Evolutionary conservation across 2,113 vertebrate species (phyloP).

Genomic region (Xyliphius kryptos): DNA sequence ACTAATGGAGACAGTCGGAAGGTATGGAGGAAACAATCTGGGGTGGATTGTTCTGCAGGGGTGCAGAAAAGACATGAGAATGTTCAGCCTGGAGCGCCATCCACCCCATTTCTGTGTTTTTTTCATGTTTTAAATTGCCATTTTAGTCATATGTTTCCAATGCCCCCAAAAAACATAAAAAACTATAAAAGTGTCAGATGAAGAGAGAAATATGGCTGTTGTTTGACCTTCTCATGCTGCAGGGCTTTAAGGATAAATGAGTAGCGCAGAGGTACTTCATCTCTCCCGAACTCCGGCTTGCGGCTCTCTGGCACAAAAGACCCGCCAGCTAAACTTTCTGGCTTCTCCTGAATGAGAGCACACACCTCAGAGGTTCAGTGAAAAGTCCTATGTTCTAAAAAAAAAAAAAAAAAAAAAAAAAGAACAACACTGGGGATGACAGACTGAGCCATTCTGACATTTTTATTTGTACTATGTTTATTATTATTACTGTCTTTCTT

Average conservation of each 20-base stretch:
- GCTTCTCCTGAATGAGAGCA: conserved; percentile 31
- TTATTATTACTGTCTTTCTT: conserved; percentile 33
- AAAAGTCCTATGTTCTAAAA: conserved; percentile 23
- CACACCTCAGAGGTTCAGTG: conserved; percentile 26
- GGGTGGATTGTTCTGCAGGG: background rate
- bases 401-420: conserved; percentile 25
- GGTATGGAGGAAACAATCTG: background rate
- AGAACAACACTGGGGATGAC: conserved; percentile 19
- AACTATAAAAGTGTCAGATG: conserved; percentile 4
- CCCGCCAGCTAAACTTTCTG: conserved; percentile 15
- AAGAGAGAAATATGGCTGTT: background rate
- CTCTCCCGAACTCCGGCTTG: conserved; percentile 15
- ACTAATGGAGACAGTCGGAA: conserved; percentile 44
- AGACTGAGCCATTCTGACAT: conserved; percentile 45
- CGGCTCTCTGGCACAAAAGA: conserved; percentile 16
- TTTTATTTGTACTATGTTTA: conserved; percentile 43
- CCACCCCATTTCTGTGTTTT: conserved; percentile 10
- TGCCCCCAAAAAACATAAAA: background rate
- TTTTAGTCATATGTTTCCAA: conserved; percentile 19
- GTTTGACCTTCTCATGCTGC: conserved; percentile 8
- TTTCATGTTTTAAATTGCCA: conserved; percentile 11
- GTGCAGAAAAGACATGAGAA: conserved; percentile 6
- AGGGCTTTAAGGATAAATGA: background rate
- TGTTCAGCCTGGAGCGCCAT: conserved; percentile 8
- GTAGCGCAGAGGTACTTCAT: conserved; percentile 13